phyloP scores from a whole-genome alignment of 2,888 invertebrate species.

The Sphaeridia pumilis region DNA sequence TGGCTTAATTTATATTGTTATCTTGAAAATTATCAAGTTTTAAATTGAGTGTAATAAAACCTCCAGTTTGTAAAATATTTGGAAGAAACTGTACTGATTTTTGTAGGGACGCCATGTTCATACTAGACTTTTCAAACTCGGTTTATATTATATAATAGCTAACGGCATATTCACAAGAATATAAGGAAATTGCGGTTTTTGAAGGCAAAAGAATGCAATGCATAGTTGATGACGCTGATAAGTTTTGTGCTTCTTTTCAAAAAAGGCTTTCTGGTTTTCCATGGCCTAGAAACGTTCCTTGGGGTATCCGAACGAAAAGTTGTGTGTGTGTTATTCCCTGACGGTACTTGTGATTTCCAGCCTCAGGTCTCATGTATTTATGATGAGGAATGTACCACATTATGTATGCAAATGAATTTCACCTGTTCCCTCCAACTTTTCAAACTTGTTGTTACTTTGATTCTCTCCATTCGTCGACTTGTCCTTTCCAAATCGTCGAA shows the following conservation, averaged over 20 bases:
- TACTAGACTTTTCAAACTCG: no score
- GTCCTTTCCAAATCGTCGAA: background rate
- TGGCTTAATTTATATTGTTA: no score
- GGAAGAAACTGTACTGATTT: no score
- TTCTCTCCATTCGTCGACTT: background rate
- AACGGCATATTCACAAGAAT: slow-evolving; percentile 1
- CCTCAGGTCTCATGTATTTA: slow-evolving; percentile 26
- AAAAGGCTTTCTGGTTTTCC: background rate
- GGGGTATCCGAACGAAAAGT: background rate
- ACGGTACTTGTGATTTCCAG: slow-evolving; percentile 20
- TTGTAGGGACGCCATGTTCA: no score
- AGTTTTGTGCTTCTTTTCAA: background rate
- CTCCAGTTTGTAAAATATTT: no score
- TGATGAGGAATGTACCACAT: slow-evolving; percentile 26
- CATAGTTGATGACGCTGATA: slow-evolving; percentile 4
- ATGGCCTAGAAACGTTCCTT: background rate
- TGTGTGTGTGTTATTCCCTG: slow-evolving; percentile 3
- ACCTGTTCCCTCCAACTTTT: slow-evolving; percentile 19
- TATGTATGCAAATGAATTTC: slow-evolving; percentile 28
- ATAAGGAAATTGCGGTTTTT: no score
- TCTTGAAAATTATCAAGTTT: no score
- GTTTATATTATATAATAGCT: no score
- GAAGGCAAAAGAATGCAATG: no score
- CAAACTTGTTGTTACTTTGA: background rate
- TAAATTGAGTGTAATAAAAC: no score